A percentile compares a stretch with the other conserved stretches of the same genome.
Conservation (phyloP, 2,113 vertebrate genomes). For the Hippocampus comes region DNA sequence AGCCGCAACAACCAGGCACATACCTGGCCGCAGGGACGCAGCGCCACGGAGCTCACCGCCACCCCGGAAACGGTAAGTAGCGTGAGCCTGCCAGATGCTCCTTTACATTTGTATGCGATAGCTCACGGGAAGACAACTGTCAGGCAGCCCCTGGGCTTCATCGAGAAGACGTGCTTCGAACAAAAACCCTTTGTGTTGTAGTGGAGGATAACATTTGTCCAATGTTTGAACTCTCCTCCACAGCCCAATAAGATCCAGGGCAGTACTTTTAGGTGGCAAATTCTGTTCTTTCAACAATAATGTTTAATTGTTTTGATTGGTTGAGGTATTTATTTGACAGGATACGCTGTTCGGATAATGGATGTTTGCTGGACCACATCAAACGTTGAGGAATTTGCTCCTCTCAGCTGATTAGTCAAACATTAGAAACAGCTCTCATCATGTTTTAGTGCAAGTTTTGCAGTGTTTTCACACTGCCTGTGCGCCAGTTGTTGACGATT, state of each 20-base stretch:
- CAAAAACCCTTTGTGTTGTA: constrained; percentile 15
- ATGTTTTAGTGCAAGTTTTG: background rate
- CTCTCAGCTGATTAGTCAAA: background rate
- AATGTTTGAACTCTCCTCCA: background rate
- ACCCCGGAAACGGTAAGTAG: constrained; percentile 71
- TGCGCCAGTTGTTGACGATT: no score
- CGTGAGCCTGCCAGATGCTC: constrained; percentile 42
- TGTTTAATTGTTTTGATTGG: background rate
- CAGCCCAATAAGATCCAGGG: background rate
- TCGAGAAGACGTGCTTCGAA: constrained; percentile 37
- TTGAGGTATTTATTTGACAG: background rate
- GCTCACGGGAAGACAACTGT: background rate
- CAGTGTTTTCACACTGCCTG: no score
- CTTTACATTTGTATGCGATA: constrained; percentile 8
- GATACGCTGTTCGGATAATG: no score
- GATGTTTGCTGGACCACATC: background rate
- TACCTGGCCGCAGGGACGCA: constrained; percentile 68
- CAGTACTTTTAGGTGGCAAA: background rate
- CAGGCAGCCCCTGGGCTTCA: constrained; percentile 26
- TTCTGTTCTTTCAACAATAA: background rate
- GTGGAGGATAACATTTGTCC: constrained; percentile 5
- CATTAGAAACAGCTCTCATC: background rate
- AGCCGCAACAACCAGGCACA: constrained; percentile 60
- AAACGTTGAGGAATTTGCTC: background rate
- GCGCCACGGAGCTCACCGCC: constrained; percentile 71